Evolutionary conservation across 1,140 invertebrate species (phyloP).

Genomic region (Thalassaphorura encarpata): DNA sequence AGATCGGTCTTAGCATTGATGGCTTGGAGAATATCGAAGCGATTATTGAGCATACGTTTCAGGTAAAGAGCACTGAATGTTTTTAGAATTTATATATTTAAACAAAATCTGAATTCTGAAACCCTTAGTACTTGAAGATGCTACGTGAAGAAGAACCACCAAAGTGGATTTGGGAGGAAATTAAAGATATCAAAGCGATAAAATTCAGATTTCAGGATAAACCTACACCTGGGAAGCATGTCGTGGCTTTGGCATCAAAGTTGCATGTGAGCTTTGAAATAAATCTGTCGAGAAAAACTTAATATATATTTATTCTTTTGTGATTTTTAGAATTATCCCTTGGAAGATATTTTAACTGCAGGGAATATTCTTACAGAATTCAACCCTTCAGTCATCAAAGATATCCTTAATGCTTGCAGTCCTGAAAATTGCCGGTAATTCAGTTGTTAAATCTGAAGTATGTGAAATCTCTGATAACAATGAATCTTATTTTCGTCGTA

Average conservation of each 20-base stretch:
- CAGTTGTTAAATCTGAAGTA: neutral
- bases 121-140: constrained; percentile 71
- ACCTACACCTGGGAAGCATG: constrained; percentile 61
- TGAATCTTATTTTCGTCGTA: constrained; percentile 30
- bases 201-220: constrained; percentile 86
- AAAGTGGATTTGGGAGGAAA: constrained; percentile 86
- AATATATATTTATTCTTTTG: constrained; percentile 22
- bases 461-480: neutral
- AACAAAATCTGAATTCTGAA: constrained; percentile 18
- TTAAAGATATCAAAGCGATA: constrained; percentile 62
- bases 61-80: too few species aligned
- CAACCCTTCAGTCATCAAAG: constrained; percentile 69
- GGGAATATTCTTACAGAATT: constrained; percentile 68
- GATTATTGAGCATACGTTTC: constrained; percentile 72
- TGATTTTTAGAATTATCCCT: constrained; percentile 57
- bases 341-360: constrained; percentile 73
- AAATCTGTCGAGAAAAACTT: neutral
- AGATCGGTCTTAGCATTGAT: constrained; percentile 83
- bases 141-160: constrained; percentile 61
- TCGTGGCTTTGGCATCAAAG: constrained; percentile 50
- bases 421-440: constrained; percentile 65
- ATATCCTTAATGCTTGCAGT: constrained; percentile 58
- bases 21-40: constrained; percentile 75
- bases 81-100: too few species aligned
- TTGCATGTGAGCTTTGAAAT: constrained; percentile 38